A percentile compares a stretch with the other conserved stretches of the same genome.
Conservation (phyloP, 2,888 invertebrate species). For the Crepidodera aurea region DNA sequence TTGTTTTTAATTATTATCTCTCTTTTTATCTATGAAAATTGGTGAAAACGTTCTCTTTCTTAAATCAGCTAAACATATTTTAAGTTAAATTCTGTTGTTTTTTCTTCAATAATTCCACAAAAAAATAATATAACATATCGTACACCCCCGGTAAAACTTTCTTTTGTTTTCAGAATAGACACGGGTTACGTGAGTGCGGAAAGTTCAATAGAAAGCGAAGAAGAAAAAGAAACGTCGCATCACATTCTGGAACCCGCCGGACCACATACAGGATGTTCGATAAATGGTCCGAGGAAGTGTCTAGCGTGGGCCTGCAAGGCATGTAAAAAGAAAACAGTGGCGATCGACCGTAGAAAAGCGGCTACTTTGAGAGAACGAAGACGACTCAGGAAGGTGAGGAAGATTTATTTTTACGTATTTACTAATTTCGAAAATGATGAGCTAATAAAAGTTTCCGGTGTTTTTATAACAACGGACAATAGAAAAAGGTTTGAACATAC, state of each 20-base stretch:
- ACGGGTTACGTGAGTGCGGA: slow-evolving; percentile 58
- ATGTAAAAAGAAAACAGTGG: slow-evolving; percentile 94
- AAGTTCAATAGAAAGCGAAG: slow-evolving; percentile 56
- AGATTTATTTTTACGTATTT: neutral
- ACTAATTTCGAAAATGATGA: too few relatives aligned
- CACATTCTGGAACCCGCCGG: slow-evolving; percentile 60
- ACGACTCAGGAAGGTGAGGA: slow-evolving; percentile 84
- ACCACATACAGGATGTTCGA: slow-evolving; percentile 51
- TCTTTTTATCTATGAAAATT: too few relatives aligned
- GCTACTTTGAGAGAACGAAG: slow-evolving; percentile 95
- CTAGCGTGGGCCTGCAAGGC: slow-evolving; percentile 97
- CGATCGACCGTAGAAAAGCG: slow-evolving; percentile 95
- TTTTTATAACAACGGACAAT: too few relatives aligned
- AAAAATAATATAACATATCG: too few relatives aligned
- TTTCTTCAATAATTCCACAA: too few relatives aligned
- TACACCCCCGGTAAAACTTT: too few relatives aligned
- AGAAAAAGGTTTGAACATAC: too few relatives aligned
- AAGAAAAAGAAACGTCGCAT: slow-evolving; percentile 51
- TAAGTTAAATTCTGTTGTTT: too few relatives aligned
- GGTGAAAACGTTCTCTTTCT: too few relatives aligned
- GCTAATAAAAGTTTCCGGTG: too few relatives aligned
- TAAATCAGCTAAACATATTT: too few relatives aligned
- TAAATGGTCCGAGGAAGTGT: slow-evolving; percentile 73
- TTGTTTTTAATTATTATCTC: too few relatives aligned
- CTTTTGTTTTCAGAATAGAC: slow-evolving; percentile 44